phyloP scores from a whole-genome alignment of 2,797 vertebrate species.

The Trematomus bernacchii region DNA sequence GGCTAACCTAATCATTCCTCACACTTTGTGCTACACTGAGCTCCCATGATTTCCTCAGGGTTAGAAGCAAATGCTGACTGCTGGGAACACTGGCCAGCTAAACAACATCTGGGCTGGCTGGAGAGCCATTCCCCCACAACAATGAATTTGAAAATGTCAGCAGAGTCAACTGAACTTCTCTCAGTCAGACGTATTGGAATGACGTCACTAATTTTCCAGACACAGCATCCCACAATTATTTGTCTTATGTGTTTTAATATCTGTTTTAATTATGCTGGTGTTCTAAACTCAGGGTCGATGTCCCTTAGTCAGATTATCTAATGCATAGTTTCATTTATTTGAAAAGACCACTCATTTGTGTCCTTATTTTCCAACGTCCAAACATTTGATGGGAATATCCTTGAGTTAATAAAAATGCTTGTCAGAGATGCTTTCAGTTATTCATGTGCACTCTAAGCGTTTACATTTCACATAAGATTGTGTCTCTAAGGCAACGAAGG shows the following conservation, averaged over 20 bases:
- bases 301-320: neutral
- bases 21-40: constrained; percentile 35
- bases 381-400: neutral
- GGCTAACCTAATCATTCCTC: constrained; percentile 40
- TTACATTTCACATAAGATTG: neutral
- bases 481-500: neutral
- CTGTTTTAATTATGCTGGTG: neutral
- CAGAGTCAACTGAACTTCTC: constrained; percentile 20
- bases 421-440: neutral
- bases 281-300: neutral
- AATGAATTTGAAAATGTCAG: constrained; percentile 39
- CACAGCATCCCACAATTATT: neutral
- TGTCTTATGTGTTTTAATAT: constrained; percentile 15
- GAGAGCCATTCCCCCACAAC: constrained; percentile 17
- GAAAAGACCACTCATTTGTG: neutral
- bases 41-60: constrained; percentile 40
- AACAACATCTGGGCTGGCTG: constrained; percentile 38
- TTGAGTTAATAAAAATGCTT: neutral
- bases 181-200: constrained; percentile 16
- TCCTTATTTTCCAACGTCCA: neutral
- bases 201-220: neutral
- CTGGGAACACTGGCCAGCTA: constrained; percentile 31
- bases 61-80: constrained; percentile 31
- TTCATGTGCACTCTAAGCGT: neutral
- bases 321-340: neutral